Evolutionary conservation across 1,140 invertebrate species (phyloP).

Genomic region (Catajapyx aquilonaris): DNA sequence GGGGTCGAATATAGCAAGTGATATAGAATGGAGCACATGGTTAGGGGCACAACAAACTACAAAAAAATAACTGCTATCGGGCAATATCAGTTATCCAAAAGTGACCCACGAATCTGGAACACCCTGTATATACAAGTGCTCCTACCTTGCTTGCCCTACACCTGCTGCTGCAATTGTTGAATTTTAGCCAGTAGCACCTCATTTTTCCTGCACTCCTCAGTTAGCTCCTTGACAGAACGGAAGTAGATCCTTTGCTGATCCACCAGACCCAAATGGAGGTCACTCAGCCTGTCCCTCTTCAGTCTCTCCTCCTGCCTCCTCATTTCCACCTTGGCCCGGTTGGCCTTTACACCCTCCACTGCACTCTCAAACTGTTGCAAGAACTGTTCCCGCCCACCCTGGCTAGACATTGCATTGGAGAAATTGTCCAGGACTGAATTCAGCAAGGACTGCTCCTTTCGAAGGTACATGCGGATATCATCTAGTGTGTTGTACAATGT

Average conservation of each 20-base stretch:
- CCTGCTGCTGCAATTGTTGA: too few relatives aligned
- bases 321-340: slow-evolving; percentile 42
- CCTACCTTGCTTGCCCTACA: too few relatives aligned
- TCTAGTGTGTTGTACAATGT: slow-evolving; percentile 89
- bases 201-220: slow-evolving; percentile 44
- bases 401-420: slow-evolving; percentile 40
- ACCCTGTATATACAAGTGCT: too few relatives aligned
- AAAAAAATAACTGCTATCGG: too few relatives aligned
- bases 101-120: too few relatives aligned
- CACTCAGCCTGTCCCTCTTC: slow-evolving; percentile 43
- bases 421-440: slow-evolving; percentile 81
- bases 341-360: slow-evolving; percentile 61
- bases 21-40: too few relatives aligned
- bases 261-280: slow-evolving; percentile 41
- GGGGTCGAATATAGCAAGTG: too few relatives aligned
- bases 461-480: slow-evolving; percentile 76
- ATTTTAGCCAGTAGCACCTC: slow-evolving; percentile 28
- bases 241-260: slow-evolving; percentile 69
- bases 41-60: too few relatives aligned
- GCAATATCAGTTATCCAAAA: too few relatives aligned
- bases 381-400: slow-evolving; percentile 57
- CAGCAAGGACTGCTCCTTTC: slow-evolving; percentile 71
- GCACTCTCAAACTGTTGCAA: slow-evolving; percentile 71
- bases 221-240: slow-evolving; percentile 59
- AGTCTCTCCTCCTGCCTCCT: slow-evolving; percentile 43